Percentiles rank a stretch among this genome's conserved stretches.
These are phyloP conservation scores for Microdon myrmicae DNA, from an alignment of 2,888 invertebrate species.

Conservation along the genomic window DNA sequence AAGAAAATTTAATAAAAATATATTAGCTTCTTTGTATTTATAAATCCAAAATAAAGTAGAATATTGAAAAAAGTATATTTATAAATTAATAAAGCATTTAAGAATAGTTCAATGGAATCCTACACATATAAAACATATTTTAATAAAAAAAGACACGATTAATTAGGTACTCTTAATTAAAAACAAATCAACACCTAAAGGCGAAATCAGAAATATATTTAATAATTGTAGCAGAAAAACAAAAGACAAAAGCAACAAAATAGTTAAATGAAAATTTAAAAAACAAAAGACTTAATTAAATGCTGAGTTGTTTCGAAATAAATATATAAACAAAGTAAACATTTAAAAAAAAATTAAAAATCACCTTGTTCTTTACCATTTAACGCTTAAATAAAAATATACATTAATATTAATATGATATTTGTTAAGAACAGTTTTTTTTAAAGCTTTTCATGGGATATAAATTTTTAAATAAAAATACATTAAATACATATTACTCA, in stretches of 20 bases:
- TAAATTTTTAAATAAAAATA: conserved; percentile 6
- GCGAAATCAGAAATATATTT: too few relatives aligned
- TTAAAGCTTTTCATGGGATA: conserved; percentile 5
- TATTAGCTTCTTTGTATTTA: conserved; percentile 38
- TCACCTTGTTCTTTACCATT: conserved; percentile 1
- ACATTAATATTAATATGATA: too few relatives aligned
- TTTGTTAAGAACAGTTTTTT: conserved; percentile 10
- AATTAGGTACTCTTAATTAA: conserved; percentile 16
- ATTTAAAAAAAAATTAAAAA: background rate
- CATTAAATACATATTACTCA: conserved; percentile 11
- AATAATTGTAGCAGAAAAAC: conserved; percentile 2
- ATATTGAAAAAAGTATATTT: conserved; percentile 12
- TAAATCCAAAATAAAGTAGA: conserved; percentile 10
- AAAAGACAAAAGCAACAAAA: background rate
- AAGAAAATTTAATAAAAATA: conserved; percentile 10
- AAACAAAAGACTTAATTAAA: too few relatives aligned
- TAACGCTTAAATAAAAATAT: conserved; percentile 6
- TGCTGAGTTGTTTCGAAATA: conserved; percentile 11
- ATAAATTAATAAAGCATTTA: conserved; percentile 22
- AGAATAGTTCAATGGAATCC: conserved; percentile 28
- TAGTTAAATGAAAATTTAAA: background rate
- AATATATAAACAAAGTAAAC: background rate
- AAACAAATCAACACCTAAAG: conserved; percentile 7
- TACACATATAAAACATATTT: conserved; percentile 9
- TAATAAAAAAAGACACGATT: conserved; percentile 11